These are phyloP conservation scores for Limnodromus scolopaceus DNA, from an alignment of 2,797 vertebrate genomes.

Conservation along the genomic window DNA sequence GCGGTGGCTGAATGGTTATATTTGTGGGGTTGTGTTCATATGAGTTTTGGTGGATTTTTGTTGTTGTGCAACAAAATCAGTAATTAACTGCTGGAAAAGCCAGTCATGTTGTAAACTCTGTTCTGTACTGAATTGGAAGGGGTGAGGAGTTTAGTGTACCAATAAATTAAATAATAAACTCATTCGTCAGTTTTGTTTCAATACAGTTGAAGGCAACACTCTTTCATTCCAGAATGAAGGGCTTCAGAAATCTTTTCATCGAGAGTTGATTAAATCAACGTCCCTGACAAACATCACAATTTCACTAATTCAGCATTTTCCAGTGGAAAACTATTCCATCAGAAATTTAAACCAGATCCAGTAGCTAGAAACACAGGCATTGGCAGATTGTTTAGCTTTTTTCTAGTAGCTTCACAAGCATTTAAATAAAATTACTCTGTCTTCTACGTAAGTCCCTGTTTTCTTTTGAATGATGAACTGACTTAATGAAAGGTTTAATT, in stretches of 20 bases:
- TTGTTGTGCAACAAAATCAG: neutral
- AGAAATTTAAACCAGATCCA: neutral
- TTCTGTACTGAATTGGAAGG: neutral
- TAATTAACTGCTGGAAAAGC: neutral
- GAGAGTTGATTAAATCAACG: neutral
- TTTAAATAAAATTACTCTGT: neutral
- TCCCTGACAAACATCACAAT: neutral
- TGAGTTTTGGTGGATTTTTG: neutral
- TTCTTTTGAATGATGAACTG: neutral
- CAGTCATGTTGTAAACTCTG: neutral
- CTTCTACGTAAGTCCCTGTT: neutral
- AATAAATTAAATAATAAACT: neutral
- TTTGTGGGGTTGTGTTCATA: neutral
- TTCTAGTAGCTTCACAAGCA: neutral
- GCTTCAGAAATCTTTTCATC: neutral
- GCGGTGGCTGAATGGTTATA: neutral
- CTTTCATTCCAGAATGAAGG: neutral
- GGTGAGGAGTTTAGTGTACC: neutral
- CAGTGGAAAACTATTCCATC: neutral
- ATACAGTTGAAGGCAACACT: neutral
- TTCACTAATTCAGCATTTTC: conserved; percentile 33
- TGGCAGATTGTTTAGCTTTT: neutral
- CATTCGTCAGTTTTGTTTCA: neutral
- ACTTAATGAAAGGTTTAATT: neutral
- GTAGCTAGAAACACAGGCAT: neutral